Base-by-base conservation (phyloP, 2,888 invertebrate species). In the Eudasyphora cyanicolor region DNA sequence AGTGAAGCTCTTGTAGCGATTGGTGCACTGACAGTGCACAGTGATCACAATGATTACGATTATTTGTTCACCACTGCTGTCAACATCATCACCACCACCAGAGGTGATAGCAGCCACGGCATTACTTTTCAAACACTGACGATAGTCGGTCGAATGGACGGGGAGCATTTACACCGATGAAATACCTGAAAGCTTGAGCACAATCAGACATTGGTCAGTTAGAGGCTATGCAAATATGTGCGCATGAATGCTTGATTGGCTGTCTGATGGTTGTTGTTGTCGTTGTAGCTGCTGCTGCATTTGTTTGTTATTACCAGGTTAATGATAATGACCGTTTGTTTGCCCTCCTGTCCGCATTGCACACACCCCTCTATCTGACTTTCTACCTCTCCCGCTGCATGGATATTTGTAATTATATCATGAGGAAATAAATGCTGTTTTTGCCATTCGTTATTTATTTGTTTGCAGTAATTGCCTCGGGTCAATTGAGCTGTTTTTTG, bases 281-380 rank as follows among this genome's bases (percentile, higher is more conserved):
- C n/a, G n/a, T n/a, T n/a, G n/a, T n/a, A n/a, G n/a, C n/a, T n/a
- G n/a, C 49, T n/a, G n/a, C n/a, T n/a, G n/a, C n/a, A n/a, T n/a
- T n/a, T 67, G 38, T 38, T 67, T 42, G 14, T 38, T 67, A 67
- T 67, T 67, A 19, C 12, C 76, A 79, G 82, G 79, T 82, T 82
- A 82, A 79, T 73, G 79, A 76, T 73, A 76, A 82, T 82, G 51
- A 69, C 67, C 35, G 32, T 14, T 62, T 49, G 49, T 71, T 64
- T 35, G 29, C 27, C 17, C 17, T 6, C 7, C 21, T 45, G 45
- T 45, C 2, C 21, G 54, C n/a, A n/a, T n/a, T n/a, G n/a, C n/a
- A n/a, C n/a, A n/a, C n/a, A n/a, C n/a, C n/a, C 21, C 24, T 54
- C 21, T 21, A 21, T 4, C 21, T 54, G 54, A 1, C 10, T 4